Conservation (phyloP, 2,888 invertebrate genomes). For the Dioctria rufipes region DNA sequence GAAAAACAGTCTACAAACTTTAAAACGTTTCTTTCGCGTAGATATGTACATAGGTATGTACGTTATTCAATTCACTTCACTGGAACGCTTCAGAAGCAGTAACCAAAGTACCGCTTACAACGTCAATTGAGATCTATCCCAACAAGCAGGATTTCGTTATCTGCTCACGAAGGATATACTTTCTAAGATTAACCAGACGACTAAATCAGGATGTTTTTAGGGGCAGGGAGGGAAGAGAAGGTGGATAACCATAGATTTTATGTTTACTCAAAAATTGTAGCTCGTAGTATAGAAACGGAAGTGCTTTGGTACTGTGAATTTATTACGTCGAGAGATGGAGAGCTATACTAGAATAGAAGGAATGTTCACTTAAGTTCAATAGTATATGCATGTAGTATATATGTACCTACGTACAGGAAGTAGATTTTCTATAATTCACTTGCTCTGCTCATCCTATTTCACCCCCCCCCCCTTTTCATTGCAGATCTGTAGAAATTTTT, state of each 20-base stretch:
- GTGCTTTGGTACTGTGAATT: not conserved
- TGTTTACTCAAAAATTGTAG: conserved; percentile 14
- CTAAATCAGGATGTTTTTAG: not conserved
- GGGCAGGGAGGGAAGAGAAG: not conserved
- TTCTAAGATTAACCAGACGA: conserved; percentile 35
- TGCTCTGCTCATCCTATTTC: not conserved
- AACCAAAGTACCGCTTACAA: conserved; percentile 31
- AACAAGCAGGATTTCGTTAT: not conserved
- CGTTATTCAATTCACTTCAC: conserved; percentile 28
- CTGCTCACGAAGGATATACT: conserved; percentile 5
- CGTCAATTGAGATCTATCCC: conserved; percentile 37
- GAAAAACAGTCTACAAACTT: not conserved
- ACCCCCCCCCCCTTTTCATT: not conserved
- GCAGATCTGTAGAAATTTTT: too few relatives aligned
- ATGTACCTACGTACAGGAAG: not conserved
- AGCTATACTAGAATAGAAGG: not conserved
- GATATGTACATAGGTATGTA: too few relatives aligned
- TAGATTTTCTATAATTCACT: not conserved
- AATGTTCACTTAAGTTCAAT: not conserved
- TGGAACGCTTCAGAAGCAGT: conserved; percentile 8
- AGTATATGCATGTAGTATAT: not conserved
- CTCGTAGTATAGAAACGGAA: not conserved
- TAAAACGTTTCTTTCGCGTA: conserved; percentile 19
- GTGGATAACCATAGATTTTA: conserved; percentile 24
- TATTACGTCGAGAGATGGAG: not conserved